Conservation (phyloP, 2,113 vertebrate species). For the Galemys pyrenaicus region DNA sequence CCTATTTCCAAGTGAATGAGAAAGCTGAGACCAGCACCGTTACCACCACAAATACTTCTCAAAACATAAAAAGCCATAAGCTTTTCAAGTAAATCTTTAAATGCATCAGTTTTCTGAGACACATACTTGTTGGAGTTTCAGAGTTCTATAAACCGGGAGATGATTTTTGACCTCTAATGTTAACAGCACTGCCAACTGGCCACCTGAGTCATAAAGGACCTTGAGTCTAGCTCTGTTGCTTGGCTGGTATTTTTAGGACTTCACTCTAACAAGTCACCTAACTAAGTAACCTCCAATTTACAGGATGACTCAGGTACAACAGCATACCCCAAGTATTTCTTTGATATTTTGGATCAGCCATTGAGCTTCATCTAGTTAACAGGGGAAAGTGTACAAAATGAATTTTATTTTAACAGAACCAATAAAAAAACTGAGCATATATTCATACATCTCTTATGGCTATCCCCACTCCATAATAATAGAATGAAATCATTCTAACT, state of each 20-base stretch:
- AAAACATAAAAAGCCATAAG: background rate
- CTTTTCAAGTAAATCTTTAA: background rate
- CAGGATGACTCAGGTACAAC: background rate
- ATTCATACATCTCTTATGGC: background rate
- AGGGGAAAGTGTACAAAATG: background rate
- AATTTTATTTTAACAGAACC: background rate
- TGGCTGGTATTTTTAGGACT: background rate
- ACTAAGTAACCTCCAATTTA: constrained; percentile 18
- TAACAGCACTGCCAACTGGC: background rate
- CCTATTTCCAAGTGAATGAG: background rate
- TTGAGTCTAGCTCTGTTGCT: background rate
- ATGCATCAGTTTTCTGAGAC: background rate
- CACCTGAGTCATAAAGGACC: background rate
- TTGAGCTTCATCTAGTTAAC: background rate
- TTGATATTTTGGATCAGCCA: background rate
- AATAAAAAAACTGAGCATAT: background rate
- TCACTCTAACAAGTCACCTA: constrained; percentile 7
- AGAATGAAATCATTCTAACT: background rate
- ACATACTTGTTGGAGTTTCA: background rate
- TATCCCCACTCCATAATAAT: background rate
- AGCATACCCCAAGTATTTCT: background rate
- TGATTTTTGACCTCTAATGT: constrained; percentile 12
- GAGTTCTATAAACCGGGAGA: background rate
- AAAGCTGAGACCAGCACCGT: background rate
- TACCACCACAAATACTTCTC: background rate